These are phyloP conservation scores for Rhincodon typus DNA, from an alignment of 2,797 vertebrate species.

Conservation along the genomic window DNA sequence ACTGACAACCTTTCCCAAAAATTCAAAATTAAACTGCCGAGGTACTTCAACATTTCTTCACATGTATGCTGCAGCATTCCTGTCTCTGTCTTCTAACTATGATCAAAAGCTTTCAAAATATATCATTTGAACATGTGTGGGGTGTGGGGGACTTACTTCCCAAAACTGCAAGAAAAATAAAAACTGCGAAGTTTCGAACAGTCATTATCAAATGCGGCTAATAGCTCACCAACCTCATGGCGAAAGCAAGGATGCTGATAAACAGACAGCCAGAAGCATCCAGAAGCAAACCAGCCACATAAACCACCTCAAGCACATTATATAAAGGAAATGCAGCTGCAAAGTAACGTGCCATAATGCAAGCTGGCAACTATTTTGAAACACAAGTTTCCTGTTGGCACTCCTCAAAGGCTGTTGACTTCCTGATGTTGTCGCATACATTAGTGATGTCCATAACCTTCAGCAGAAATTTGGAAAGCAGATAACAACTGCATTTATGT, in stretches of 20 bases:
- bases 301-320: not conserved
- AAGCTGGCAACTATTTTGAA: not conserved
- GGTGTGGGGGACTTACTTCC: not conserved
- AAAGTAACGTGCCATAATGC: not conserved
- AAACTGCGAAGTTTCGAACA: not conserved
- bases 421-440: not conserved
- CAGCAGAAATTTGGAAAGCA: not conserved
- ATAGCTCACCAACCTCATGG: not conserved
- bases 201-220: not conserved
- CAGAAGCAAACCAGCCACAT: not conserved
- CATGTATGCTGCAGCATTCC: not conserved
- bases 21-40: not conserved
- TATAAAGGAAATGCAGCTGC: not conserved
- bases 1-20: not conserved
- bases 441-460: not conserved
- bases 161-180: not conserved
- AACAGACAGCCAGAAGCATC: not conserved
- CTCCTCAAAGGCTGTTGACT: not conserved
- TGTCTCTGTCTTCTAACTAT: not conserved
- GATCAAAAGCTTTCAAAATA: not conserved
- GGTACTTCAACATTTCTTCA: not conserved
- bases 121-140: not conserved
- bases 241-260: not conserved
- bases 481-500: not conserved
- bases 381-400: not conserved